Evolutionary conservation across 37 sponge, comb jelly and placozoan genomes (phyloP).

Genomic region (Cladorhizidae sp.): DNA sequence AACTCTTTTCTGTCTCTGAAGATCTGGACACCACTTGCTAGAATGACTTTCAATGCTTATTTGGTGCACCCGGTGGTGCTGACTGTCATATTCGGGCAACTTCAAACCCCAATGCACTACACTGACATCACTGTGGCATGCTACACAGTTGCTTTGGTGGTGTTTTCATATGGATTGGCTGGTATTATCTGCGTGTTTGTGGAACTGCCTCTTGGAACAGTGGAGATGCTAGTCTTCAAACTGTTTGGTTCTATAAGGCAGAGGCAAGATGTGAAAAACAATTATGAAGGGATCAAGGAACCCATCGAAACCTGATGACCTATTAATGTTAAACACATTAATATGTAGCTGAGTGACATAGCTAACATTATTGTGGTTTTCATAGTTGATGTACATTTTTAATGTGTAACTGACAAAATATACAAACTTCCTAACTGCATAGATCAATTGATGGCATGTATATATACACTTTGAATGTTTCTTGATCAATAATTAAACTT

Average conservation of each 20-base stretch:
- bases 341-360: no score
- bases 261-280: background rate
- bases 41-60: slow-evolving; percentile 83
- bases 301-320: background rate
- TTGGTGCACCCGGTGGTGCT: slow-evolving; percentile 82
- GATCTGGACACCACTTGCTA: slow-evolving; percentile 87
- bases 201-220: slow-evolving; percentile 71
- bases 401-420: no score
- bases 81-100: slow-evolving; percentile 8
- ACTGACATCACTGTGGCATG: slow-evolving; percentile 34
- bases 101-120: slow-evolving; percentile 36
- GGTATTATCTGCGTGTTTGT: slow-evolving; percentile 53
- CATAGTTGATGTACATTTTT: no score
- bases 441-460: no score
- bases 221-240: slow-evolving; percentile 61
- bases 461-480: no score
- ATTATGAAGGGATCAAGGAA: no score
- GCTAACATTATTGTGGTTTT: no score
- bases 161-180: slow-evolving; percentile 69
- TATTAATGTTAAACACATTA: background rate
- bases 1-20: slow-evolving; percentile 74
- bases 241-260: slow-evolving; percentile 22
- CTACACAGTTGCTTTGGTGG: slow-evolving; percentile 37
- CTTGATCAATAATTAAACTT: no score
- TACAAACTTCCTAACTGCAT: no score